A percentile compares a stretch with the other conserved stretches of the same genome.
Evolutionary conservation across 2,888 invertebrate genomes (phyloP).

Genomic region (Helobdella robusta): DNA sequence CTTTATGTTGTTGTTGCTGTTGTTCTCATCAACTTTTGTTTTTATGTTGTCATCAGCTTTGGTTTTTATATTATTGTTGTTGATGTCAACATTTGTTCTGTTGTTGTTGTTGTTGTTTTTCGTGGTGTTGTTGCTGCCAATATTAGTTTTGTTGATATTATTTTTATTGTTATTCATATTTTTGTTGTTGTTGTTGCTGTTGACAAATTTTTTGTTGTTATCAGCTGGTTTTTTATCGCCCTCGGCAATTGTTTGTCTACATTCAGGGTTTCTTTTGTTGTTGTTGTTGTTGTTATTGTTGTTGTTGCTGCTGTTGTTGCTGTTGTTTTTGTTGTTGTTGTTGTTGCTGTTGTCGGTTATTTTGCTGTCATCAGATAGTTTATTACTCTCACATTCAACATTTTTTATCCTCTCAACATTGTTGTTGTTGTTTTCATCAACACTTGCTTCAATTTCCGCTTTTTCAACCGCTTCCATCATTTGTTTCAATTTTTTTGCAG

Average conservation of each 20-base stretch:
- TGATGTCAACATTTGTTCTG: too few relatives aligned
- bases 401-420: too few relatives aligned
- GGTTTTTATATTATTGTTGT: too few relatives aligned
- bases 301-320: conserved; percentile 11
- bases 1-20: too few relatives aligned
- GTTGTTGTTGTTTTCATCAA: too few relatives aligned
- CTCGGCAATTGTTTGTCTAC: not conserved
- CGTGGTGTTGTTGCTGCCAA: not conserved
- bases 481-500: too few relatives aligned
- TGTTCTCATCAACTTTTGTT: too few relatives aligned
- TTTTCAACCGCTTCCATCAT: too few relatives aligned
- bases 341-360: not conserved
- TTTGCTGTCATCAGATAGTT: too few relatives aligned
- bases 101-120: not conserved
- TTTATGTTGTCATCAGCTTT: too few relatives aligned
- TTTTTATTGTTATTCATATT: not conserved
- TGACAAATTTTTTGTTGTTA: not conserved
- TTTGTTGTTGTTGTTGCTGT: not conserved
- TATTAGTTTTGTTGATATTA: not conserved
- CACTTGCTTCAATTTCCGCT: too few relatives aligned
- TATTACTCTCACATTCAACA: too few relatives aligned
- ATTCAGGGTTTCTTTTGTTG: not conserved
- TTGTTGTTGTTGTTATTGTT: not conserved
- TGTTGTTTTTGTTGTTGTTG: not conserved
- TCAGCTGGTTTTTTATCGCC: not conserved